These are phyloP conservation scores for Drepana falcataria DNA, from an alignment of 2,888 invertebrate species.

Conservation along the genomic window DNA sequence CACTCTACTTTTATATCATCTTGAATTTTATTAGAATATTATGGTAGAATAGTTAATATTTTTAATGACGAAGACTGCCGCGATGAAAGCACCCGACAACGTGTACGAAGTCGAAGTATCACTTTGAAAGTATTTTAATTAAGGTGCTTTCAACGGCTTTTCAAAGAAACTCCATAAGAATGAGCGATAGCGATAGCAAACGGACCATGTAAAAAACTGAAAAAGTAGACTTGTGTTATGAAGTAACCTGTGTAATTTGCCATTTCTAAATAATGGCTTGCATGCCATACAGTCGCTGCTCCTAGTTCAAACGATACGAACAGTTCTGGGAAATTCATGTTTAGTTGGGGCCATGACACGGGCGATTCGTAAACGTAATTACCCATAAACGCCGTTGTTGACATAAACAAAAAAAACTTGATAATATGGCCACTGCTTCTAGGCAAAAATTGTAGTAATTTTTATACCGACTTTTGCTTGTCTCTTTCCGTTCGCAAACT, in stretches of 20 bases:
- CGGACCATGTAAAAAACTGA: slow-evolving; percentile 25
- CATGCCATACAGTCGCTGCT: slow-evolving; percentile 32
- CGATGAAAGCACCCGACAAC: background rate
- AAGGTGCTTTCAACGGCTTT: background rate
- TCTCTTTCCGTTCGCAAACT: too few species aligned
- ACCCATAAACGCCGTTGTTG: background rate
- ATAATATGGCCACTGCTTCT: too few species aligned
- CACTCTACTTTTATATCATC: too few species aligned
- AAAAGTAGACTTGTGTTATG: slow-evolving; percentile 43
- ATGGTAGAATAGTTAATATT: background rate
- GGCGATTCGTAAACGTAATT: slow-evolving; percentile 2
- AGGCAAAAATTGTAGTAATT: too few species aligned
- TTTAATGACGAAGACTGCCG: background rate
- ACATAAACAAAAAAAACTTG: too few species aligned
- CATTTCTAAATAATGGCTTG: slow-evolving; percentile 39
- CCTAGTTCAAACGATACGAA: slow-evolving; percentile 12
- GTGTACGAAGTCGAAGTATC: background rate
- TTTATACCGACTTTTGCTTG: too few species aligned
- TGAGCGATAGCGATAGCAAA: slow-evolving; percentile 5
- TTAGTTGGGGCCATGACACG: slow-evolving; percentile 24
- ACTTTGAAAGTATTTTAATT: background rate
- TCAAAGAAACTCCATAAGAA: background rate
- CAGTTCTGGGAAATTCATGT: slow-evolving; percentile 35
- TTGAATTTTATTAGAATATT: too few species aligned
- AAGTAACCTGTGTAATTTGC: slow-evolving; percentile 38